Conservation (phyloP, 1,140 invertebrate species). For the Nomia melanderi region DNA sequence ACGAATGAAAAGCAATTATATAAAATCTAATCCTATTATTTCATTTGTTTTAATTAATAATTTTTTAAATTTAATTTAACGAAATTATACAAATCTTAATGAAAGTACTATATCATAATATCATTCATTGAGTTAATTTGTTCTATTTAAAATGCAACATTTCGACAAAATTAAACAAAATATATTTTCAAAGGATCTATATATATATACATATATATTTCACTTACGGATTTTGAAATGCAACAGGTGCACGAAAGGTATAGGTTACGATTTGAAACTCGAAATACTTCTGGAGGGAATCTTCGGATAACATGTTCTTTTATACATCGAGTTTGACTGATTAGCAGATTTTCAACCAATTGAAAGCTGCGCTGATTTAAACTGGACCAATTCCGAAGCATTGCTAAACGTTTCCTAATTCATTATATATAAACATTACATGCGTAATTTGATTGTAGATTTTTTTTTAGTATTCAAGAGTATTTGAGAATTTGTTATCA, state of each 20-base stretch:
- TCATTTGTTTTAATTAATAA: background rate
- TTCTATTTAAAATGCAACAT: no score
- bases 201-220: background rate
- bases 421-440: background rate
- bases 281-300: background rate
- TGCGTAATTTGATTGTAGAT: background rate
- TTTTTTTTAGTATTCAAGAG: background rate
- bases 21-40: background rate
- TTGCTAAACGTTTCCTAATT: slow-evolving; percentile 12
- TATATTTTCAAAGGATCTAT: background rate
- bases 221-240: slow-evolving; percentile 46
- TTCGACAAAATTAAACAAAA: background rate
- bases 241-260: slow-evolving; percentile 32
- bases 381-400: slow-evolving; percentile 44
- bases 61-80: background rate
- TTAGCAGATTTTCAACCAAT: slow-evolving; percentile 49
- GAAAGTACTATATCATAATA: background rate
- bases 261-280: slow-evolving; percentile 7
- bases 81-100: background rate
- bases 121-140: background rate
- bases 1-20: background rate
- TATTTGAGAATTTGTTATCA: background rate
- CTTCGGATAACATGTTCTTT: slow-evolving; percentile 25
- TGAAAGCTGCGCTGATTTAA: slow-evolving; percentile 56
- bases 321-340: background rate